A percentile compares a stretch with the other conserved stretches of the same genome.
Evolutionary conservation across 1,140 invertebrate genomes (phyloP).

Genomic region (Schlechtendalia chinensis): DNA sequence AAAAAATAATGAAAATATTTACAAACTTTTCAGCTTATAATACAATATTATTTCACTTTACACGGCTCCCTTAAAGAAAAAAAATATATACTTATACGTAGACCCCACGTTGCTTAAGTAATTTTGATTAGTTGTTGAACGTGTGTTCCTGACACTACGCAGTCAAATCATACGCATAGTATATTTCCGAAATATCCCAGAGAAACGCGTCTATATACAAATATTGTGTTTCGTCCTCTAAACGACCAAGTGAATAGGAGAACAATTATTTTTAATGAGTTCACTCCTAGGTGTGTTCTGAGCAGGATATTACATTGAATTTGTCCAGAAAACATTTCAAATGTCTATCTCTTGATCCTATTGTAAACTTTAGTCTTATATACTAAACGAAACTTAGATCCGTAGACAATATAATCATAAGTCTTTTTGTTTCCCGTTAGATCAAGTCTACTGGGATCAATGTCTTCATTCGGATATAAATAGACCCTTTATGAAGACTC

Average conservation of each 20-base stretch:
- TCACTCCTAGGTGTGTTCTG: background rate
- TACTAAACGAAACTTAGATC: background rate
- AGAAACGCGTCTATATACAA: background rate
- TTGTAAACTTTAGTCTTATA: conserved; percentile 7
- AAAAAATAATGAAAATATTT: no score
- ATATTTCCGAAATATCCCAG: background rate
- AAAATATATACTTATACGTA: no score
- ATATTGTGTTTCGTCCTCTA: background rate
- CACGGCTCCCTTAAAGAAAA: no score
- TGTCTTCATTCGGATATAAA: background rate
- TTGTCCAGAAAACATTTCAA: conserved; percentile 17
- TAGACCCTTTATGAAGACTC: conserved; percentile 16
- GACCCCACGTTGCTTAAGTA: no score
- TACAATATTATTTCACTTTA: no score
- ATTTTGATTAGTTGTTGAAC: no score
- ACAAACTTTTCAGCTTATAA: no score
- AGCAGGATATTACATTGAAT: background rate
- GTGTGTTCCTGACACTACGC: no score
- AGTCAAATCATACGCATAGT: no score
- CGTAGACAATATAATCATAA: conserved; percentile 27
- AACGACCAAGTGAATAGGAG: background rate
- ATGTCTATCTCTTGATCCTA: background rate
- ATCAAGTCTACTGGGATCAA: conserved; percentile 17
- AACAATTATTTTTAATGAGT: background rate
- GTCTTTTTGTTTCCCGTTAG: conserved; percentile 35